A percentile compares a stretch with the other conserved stretches of the same genome.
Evolutionary conservation across 2,797 vertebrate species (phyloP).

Genomic region (Paramormyrops hopkinsi): DNA sequence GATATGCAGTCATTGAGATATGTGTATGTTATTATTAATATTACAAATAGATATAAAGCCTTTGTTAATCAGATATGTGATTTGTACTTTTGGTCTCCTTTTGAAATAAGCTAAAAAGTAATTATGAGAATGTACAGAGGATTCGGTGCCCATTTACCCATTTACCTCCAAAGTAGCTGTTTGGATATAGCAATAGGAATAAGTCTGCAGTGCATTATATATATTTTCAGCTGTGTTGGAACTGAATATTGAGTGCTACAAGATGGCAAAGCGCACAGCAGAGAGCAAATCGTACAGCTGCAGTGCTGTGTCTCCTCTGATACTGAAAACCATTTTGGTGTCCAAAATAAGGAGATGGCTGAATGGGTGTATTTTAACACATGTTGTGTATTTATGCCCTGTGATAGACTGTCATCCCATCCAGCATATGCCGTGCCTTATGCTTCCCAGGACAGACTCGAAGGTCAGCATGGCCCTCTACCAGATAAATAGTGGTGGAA

Average conservation of each 20-base stretch:
- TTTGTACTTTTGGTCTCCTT: not conserved
- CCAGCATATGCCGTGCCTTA: not conserved
- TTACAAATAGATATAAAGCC: not conserved
- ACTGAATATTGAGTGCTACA: not conserved
- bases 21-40: not conserved
- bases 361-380: not conserved
- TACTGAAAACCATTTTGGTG: not conserved
- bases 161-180: not conserved
- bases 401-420: not conserved
- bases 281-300: not conserved
- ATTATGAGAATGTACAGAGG: not conserved
- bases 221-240: not conserved
- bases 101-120: not conserved
- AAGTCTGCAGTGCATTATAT: not conserved
- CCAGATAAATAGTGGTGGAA: not conserved
- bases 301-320: not conserved
- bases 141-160: not conserved
- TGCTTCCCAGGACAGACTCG: not conserved
- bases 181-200: not conserved
- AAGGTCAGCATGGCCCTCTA: not conserved
- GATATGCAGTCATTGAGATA: not conserved
- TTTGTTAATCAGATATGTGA: not conserved
- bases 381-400: not conserved
- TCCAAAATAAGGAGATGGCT: not conserved
- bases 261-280: not conserved